Conservation (phyloP, 2,888 invertebrate species). For the Trichogramma evanescens region DNA sequence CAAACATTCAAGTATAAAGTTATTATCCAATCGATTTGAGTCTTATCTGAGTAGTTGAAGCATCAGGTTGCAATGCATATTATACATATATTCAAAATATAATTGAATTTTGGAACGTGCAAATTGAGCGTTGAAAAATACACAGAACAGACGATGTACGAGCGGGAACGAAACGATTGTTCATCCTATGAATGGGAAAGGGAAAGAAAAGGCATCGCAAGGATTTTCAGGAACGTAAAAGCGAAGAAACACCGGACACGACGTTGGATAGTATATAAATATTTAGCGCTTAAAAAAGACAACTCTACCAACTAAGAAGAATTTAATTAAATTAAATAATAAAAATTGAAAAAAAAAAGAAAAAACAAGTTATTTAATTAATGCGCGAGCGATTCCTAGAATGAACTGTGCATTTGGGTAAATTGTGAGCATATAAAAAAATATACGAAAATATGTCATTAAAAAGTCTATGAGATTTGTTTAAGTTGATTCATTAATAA, state of each 20-base stretch:
- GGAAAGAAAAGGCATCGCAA: conserved; percentile 1
- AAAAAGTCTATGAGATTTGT: conserved; percentile 22
- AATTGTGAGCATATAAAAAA: conserved; percentile 13
- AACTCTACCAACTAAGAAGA: conserved; percentile 36
- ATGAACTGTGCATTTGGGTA: conserved; percentile 17
- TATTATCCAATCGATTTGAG: conserved; percentile 30
- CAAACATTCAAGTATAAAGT: conserved; percentile 27
- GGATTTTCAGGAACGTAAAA: neutral
- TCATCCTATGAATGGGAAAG: conserved; percentile 4
- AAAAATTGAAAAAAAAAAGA: conserved; percentile 15
- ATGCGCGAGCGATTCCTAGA: conserved; percentile 18
- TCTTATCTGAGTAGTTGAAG: conserved; percentile 30
- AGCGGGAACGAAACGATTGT: conserved; percentile 8
- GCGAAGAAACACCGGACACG: conserved; percentile 19
- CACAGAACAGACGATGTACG: conserved; percentile 1
- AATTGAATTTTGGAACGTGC: conserved; percentile 23
- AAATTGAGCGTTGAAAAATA: no score
- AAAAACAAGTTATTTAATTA: conserved; percentile 28
- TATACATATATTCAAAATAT: conserved; percentile 35
- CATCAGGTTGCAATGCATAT: conserved; percentile 33
- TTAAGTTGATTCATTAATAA: conserved; percentile 19
- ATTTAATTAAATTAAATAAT: conserved; percentile 30
- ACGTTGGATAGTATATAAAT: conserved; percentile 29
- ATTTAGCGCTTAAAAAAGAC: conserved; percentile 29
- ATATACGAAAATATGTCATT: conserved; percentile 12